A percentile compares a stretch with the other conserved stretches of the same genome.
phyloP scores from a whole-genome alignment of 2,888 invertebrate species.

The Drosophila lacicola region DNA sequence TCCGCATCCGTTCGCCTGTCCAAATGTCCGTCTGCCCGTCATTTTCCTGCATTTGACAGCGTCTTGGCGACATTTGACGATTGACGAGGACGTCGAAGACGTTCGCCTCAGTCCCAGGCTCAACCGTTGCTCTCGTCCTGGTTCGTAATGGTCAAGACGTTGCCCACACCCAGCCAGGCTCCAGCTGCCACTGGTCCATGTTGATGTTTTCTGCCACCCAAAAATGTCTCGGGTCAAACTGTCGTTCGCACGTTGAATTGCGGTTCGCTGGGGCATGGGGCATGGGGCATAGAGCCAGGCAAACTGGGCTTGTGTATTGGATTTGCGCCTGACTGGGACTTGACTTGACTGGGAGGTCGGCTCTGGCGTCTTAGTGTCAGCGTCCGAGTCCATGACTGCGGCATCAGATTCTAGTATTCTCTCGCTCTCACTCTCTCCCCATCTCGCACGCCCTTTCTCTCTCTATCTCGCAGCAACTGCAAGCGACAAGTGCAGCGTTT shows the following conservation, averaged over 20 bases:
- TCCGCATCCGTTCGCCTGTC: conserved; percentile 48
- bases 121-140: conserved; percentile 1
- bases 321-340: conserved; percentile 58
- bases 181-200: conserved; percentile 19
- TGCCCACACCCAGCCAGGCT: conserved; percentile 20
- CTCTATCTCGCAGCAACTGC: conserved; percentile 22
- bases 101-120: conserved; percentile 15
- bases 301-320: conserved; percentile 68
- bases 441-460: background rate
- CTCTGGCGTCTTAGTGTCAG: conserved; percentile 79
- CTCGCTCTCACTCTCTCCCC: background rate
- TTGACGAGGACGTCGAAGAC: conserved; percentile 81
- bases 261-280: conserved; percentile 50
- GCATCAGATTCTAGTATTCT: conserved; percentile 11
- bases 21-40: conserved; percentile 48
- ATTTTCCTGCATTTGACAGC: conserved; percentile 78
- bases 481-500: conserved; percentile 59
- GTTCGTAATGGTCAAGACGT: conserved; percentile 65
- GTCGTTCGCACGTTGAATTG: conserved; percentile 80
- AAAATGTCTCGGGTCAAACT: conserved; percentile 74
- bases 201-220: conserved; percentile 67
- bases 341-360: conserved; percentile 31
- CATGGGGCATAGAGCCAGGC: conserved; percentile 3
- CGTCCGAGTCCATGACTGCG: conserved; percentile 50
- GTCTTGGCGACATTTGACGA: conserved; percentile 81